Evolutionary conservation across 2,888 invertebrate genomes (phyloP), one percentile per base, ranked within the genome.

Genomic region (Willowsia nigromaculata): DNA sequence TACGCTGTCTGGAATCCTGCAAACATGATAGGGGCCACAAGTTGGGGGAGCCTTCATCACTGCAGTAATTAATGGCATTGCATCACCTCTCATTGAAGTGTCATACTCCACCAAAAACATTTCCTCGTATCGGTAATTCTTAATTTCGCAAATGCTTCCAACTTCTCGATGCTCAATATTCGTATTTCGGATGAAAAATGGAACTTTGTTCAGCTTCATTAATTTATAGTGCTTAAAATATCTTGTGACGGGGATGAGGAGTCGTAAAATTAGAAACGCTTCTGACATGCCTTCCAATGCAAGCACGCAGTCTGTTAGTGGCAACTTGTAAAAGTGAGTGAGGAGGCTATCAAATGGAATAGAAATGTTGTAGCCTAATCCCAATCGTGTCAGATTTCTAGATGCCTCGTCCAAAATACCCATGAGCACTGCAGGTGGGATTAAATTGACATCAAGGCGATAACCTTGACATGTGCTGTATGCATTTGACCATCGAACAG

Each of bases 321-420:
- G 87, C 15, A 87, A 22, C 47, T 87, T 87, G 74, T 87, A 87
- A 68, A 81, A 87, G 33, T 87, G 40, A 1, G 71, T 81, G 0
- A 87, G 27, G 9, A 82, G 71, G 0, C 50, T 43, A 13, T 87
- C 87, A 27, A 74, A 27, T 7, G 87, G 87, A 9, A 87, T 71
- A 27, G 81, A 82, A 81, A 87, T 56, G 9, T 82, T 87, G 74
- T 81, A 87, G 1, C 81, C 81, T 6, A 56, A 22, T 5, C 81
- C 81, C 6, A 81, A 4, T 15, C 65, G 13, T 0, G 40, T 59
- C 15, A 87, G 11, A 40, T 68, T 71, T 59, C 33, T 9, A 0
- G 27, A 6, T 0, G 59, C 87, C 33, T 81, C 71, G 3, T 74
- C 22, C 15, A 87, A 27, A 22, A 87, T 47, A 7, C 18, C 56